Percentiles rank a stretch among this genome's conserved stretches.
Conservation (phyloP, 2,113 vertebrate genomes). For the Pica pica region DNA sequence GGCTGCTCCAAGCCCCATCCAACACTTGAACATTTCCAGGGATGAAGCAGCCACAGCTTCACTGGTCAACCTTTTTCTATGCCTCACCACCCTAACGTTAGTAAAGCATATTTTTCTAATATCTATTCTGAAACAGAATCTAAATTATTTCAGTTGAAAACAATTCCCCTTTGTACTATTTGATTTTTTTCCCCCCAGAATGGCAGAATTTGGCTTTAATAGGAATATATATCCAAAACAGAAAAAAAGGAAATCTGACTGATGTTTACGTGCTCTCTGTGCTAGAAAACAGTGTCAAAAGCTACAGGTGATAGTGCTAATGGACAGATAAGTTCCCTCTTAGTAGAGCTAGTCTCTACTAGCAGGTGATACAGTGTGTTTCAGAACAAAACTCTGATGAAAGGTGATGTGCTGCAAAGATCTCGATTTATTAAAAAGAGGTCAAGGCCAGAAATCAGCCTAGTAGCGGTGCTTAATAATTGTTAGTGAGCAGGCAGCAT, state of each 20-base stretch:
- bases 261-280: not conserved
- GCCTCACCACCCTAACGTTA: not conserved
- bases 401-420: not conserved
- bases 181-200: not conserved
- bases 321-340: not conserved
- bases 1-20: not conserved
- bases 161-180: not conserved
- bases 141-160: not conserved
- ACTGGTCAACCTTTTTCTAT: not conserved
- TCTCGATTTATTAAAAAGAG: not conserved
- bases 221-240: not conserved
- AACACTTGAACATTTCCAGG: not conserved
- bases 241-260: not conserved
- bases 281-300: not conserved
- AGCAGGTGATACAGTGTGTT: not conserved
- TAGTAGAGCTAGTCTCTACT: not conserved
- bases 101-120: not conserved
- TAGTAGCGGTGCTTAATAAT: not conserved
- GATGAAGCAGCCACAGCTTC: not conserved
- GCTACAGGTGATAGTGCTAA: not conserved
- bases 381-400: not conserved
- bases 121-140: not conserved
- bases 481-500: not conserved
- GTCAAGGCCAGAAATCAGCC: not conserved
- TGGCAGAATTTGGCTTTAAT: not conserved